Evolutionary conservation across 2,797 vertebrate genomes (phyloP), one percentile per base, ranked within the genome.

Genomic region (Harpagifer antarcticus): DNA sequence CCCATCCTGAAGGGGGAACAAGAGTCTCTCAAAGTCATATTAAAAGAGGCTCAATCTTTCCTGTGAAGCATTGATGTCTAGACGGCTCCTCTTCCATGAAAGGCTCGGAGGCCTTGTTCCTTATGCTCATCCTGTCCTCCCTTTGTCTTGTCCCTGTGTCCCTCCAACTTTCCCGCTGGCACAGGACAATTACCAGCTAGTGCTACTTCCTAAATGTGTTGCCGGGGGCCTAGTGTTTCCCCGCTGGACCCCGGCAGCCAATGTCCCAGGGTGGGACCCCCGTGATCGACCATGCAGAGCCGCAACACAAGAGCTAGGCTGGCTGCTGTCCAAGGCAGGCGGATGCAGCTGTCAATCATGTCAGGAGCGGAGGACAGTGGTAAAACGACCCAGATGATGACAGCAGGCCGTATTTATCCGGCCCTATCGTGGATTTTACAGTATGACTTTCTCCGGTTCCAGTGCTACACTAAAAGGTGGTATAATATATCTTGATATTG

Each of bases 181-280:
- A 78, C 67, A 75, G 82, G 85, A 94, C 93, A 93, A 94, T 92
- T 81, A 84, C 76, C 73, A 79, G 87, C 74, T 85, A 90, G 67
- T 72, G 16, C 76, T 64, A 92, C 91, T 92, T 94, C 92, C 94
- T 92, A 90, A 93, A 93, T 65, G 42, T 92, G 88, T 92, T 49
- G 68, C 76, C 43, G 53, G 87, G 85, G 84, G 79, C 70, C 48
- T 63, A 79, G 57, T 3, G 64, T 57, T 76, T 76, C 84, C 84
- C 89, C n/a, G 44, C 74, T 16, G 67, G 73, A 83, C 66, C 83
- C 72, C 54, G 45, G 74, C 79, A 83, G 85, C 79, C 69, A 59
- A 68, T 70, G 76, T 84, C 70, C 56, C 37, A 73, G 82, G 86
- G 81, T 48, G 65, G 82, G 73, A 83, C 79, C 74, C 81, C 78